Evolutionary conservation across 2,113 vertebrate genomes (phyloP).

Genomic region (Theristicus caerulescens): DNA sequence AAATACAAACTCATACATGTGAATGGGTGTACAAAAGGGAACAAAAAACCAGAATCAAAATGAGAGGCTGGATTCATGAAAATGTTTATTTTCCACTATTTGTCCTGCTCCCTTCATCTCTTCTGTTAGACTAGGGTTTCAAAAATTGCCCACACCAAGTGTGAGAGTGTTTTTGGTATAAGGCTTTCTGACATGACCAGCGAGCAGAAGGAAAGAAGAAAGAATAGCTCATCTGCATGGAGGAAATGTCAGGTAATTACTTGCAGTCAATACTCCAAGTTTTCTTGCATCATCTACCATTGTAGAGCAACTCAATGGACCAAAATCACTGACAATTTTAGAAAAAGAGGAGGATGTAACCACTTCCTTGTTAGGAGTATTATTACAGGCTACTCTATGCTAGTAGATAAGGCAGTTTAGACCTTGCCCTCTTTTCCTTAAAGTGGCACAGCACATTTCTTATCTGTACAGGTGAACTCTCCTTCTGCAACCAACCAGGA

Average conservation of each 20-base stretch:
- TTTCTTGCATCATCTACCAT: neutral
- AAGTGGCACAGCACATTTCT: neutral
- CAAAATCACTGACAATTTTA: neutral
- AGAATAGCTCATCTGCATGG: neutral
- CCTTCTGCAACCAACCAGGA: neutral
- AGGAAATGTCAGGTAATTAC: neutral
- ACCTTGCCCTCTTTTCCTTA: neutral
- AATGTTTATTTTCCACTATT: conserved; percentile 33
- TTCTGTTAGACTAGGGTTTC: neutral
- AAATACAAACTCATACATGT: conserved; percentile 38
- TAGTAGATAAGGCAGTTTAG: neutral
- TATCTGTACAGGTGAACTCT: neutral
- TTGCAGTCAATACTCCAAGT: neutral
- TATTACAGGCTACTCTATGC: neutral
- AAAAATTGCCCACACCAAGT: neutral
- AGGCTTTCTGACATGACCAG: neutral
- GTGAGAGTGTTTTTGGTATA: neutral
- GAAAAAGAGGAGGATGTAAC: neutral
- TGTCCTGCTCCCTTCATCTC: neutral
- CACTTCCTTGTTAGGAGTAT: neutral
- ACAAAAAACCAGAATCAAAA: neutral
- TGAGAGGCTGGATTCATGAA: neutral
- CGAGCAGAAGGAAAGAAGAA: neutral
- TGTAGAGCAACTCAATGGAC: neutral
- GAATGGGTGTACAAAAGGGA: neutral